Conservation (phyloP, 2,888 invertebrate genomes). For the Phyto melanocephala region DNA sequence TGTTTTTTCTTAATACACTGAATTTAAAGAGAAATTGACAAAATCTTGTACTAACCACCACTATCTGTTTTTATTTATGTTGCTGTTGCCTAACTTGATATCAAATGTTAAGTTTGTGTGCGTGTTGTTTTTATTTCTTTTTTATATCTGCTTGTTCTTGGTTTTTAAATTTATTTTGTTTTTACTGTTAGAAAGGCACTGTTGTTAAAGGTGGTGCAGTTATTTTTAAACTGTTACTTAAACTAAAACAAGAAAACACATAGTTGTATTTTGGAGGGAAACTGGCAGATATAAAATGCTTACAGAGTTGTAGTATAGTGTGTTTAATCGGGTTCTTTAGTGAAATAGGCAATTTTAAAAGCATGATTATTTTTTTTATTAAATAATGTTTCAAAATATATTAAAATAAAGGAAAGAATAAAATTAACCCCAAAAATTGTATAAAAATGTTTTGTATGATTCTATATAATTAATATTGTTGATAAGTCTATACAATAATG, state of each 20-base stretch:
- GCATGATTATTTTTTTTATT: too few species aligned
- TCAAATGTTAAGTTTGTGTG: neutral
- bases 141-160: neutral
- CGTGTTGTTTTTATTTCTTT: neutral
- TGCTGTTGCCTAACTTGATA: constrained; percentile 32
- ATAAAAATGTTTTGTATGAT: too few species aligned
- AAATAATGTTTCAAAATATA: too few species aligned
- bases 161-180: neutral
- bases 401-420: too few species aligned
- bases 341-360: too few species aligned
- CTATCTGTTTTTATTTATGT: neutral
- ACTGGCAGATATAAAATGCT: neutral
- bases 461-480: too few species aligned
- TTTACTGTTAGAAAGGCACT: neutral
- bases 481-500: too few species aligned
- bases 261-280: neutral
- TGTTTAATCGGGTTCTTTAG: neutral
- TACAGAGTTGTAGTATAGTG: constrained; percentile 1
- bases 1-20: too few species aligned
- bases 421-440: too few species aligned
- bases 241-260: neutral
- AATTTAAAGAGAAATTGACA: neutral
- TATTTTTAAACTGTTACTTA: neutral
- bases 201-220: neutral
- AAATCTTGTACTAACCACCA: neutral